phyloP scores from a whole-genome alignment of 2,797 vertebrate species.

The Kryptopterus vitreolus region DNA sequence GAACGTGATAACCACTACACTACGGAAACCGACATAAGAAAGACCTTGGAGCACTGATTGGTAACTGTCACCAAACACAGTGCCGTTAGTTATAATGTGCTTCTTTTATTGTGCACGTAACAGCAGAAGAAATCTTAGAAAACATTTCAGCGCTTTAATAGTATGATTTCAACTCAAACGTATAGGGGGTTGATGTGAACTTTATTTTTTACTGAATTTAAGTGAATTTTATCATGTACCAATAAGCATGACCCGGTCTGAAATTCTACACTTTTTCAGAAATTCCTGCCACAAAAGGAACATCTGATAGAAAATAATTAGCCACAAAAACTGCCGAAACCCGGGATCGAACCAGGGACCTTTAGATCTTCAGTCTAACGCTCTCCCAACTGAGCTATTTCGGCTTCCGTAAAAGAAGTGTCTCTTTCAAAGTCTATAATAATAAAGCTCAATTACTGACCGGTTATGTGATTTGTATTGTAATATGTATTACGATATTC shows the following conservation, averaged over 20 bases:
- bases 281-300: not conserved
- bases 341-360: conserved; percentile 64
- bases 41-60: too few species aligned
- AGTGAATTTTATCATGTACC: not conserved
- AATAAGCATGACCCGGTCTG: not conserved
- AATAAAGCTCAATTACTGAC: too few species aligned
- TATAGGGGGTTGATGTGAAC: too few species aligned
- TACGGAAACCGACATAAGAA: conserved; percentile 36
- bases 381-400: conserved; percentile 60
- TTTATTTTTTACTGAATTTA: not conserved
- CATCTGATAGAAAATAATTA: not conserved
- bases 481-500: too few species aligned
- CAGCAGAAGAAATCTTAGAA: too few species aligned
- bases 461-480: too few species aligned
- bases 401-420: conserved; percentile 10
- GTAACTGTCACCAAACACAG: too few species aligned
- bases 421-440: too few species aligned
- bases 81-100: too few species aligned
- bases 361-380: conserved; percentile 64
- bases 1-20: conserved; percentile 52
- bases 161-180: too few species aligned
- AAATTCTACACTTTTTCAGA: not conserved
- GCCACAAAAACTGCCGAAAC: conserved; percentile 49
- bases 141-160: too few species aligned
- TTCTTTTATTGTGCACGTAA: too few species aligned